Evolutionary conservation across 2,888 invertebrate species (phyloP).

Genomic region (Eupithecia centaureata): DNA sequence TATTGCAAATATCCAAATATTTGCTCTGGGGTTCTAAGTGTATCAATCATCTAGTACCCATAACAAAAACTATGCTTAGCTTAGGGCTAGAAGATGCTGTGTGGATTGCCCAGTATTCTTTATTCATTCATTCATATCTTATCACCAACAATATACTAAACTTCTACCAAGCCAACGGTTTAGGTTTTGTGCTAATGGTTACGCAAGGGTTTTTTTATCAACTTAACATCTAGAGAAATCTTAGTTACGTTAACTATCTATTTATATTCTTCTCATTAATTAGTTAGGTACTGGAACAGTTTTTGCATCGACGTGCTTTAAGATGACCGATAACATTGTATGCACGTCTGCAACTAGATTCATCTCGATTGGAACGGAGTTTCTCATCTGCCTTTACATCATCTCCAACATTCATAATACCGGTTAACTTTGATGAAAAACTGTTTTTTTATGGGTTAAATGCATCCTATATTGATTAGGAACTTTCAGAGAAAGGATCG

Average conservation of each 20-base stretch:
- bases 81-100: too few relatives aligned
- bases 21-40: too few relatives aligned
- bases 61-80: too few relatives aligned
- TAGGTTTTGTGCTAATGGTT: background rate
- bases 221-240: background rate
- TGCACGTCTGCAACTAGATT: background rate
- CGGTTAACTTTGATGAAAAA: background rate
- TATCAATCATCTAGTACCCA: too few relatives aligned
- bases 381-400: background rate
- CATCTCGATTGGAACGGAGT: slow-evolving; percentile 21
- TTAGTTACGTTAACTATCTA: background rate
- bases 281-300: slow-evolving; percentile 1
- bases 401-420: background rate
- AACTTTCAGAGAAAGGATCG: background rate
- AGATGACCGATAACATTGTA: slow-evolving; percentile 34
- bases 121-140: background rate
- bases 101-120: too few relatives aligned
- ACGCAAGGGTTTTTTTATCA: background rate
- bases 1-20: too few relatives aligned
- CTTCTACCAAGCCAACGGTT: background rate
- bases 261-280: slow-evolving; percentile 7
- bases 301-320: background rate
- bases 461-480: background rate
- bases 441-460: background rate
- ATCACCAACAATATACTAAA: background rate